Conservation (phyloP, 1,140 invertebrate genomes). For the Manduca sexta region DNA sequence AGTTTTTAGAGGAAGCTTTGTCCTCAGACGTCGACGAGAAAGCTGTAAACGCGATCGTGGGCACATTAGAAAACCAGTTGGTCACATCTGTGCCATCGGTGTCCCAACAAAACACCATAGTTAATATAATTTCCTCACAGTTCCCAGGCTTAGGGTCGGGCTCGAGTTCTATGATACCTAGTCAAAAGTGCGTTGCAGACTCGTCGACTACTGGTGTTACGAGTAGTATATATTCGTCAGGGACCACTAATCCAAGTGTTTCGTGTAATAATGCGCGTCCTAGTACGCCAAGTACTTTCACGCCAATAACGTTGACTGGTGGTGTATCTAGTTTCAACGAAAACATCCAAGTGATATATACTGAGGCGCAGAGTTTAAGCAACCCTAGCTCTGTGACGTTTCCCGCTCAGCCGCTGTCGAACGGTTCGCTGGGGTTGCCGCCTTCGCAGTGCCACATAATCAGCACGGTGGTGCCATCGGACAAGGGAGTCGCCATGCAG, state of each 20-base stretch:
- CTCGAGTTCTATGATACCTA: conserved; percentile 44
- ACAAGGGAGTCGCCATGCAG: conserved; percentile 70
- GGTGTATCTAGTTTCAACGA: conserved; percentile 53
- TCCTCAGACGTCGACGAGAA: conserved; percentile 93
- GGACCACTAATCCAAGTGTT: conserved; percentile 37
- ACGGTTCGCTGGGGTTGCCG: conserved; percentile 73
- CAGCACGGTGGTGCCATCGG: conserved; percentile 37
- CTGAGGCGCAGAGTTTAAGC: conserved; percentile 58
- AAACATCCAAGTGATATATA: conserved; percentile 69
- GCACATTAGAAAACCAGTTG: conserved; percentile 88
- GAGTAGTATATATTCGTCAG: conserved; percentile 52
- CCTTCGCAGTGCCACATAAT: conserved; percentile 62
- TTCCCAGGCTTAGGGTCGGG: conserved; percentile 70
- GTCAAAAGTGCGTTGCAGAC: conserved; percentile 49
- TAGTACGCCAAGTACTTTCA: conserved; percentile 32
- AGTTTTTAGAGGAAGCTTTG: conserved; percentile 96
- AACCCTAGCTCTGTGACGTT: conserved; percentile 62
- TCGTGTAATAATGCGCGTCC: conserved; percentile 50
- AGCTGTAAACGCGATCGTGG: conserved; percentile 89
- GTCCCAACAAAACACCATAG: conserved; percentile 72
- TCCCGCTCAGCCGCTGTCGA: conserved; percentile 73
- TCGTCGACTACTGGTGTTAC: conserved; percentile 33
- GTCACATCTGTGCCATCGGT: conserved; percentile 78
- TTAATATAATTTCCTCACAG: conserved; percentile 73
- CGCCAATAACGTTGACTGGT: conserved; percentile 42